phyloP scores from a whole-genome alignment of 2,888 invertebrate genomes.

The Machimus atricapillus region DNA sequence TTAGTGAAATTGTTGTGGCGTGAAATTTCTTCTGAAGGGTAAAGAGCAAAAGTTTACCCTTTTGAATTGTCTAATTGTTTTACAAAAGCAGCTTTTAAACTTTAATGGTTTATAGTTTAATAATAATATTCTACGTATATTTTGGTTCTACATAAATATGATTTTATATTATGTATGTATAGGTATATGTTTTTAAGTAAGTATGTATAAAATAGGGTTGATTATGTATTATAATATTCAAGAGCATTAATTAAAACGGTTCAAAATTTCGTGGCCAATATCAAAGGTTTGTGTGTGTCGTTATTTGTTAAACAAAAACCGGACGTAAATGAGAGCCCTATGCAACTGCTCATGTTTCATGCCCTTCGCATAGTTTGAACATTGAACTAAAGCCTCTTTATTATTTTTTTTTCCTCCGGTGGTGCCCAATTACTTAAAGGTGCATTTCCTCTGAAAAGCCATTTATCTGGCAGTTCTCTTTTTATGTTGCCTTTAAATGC shows the following conservation, averaged over 20 bases:
- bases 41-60: neutral
- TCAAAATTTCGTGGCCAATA: neutral
- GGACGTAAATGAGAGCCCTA: neutral
- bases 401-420: neutral
- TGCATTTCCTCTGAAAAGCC: constrained; percentile 27
- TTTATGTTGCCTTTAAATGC: constrained; percentile 10
- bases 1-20: neutral
- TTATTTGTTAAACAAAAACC: neutral
- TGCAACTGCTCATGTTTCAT: neutral
- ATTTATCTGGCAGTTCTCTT: constrained; percentile 34
- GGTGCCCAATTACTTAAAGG: neutral
- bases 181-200: neutral
- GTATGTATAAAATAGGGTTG: neutral
- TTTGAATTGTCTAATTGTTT: neutral
- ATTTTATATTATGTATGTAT: neutral
- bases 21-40: neutral
- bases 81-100: neutral
- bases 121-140: neutral
- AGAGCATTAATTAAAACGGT: neutral
- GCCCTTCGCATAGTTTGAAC: neutral
- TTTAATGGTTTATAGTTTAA: neutral
- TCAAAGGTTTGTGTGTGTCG: neutral
- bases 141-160: neutral
- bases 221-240: neutral
- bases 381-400: neutral